Evolutionary conservation across 2,888 invertebrate species (phyloP), one percentile per base, ranked within the genome.

Genomic region (Leucania comma): DNA sequence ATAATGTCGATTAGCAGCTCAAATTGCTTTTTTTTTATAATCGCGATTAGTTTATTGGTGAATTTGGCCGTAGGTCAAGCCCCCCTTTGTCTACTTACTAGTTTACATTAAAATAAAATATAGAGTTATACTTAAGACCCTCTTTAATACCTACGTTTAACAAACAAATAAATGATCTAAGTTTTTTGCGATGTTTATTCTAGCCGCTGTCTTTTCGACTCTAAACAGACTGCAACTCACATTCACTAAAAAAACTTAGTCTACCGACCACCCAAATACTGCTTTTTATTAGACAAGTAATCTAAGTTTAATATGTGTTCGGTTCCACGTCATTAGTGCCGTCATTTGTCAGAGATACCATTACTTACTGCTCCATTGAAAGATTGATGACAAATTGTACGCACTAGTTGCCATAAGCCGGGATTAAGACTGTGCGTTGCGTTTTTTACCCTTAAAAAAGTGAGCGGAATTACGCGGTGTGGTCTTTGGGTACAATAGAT

Each of bases 261-360:
- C 24, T 38, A 57, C 14, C 66, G 85, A 72, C 84, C 84, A 84
- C 84, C 84, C 84, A 83, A 70, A 80, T 50, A 68, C 73, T 29
- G 50, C 51, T 35, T 62, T 77, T 78, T 70, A 76, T 70, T 72
- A 81, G 58, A 42, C 32, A 72, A 73, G 77, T 85, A 84, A 85
- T 80, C 73, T 71, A 74, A 79, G 71, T 83, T 82, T 85, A 78
- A 82, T 82, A 80, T 69, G 58, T 79, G 82, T 81, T 75, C 59
- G 64, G 84, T 85, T 83, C 76, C 79, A 85, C 71, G 50, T 84
- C 84, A 84, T 84, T 84, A 84, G 84, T 57, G 72, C 60, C 80
- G 73, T 80, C 86, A 80, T 84, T 85, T 85, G 86, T 84, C 84
- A 83, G 80, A 70, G 76, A 80, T 82, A 63, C 76, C 84, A 83